These are phyloP conservation scores for Amorpha juglandis DNA, from an alignment of 2,888 invertebrate genomes.

Conservation along the genomic window DNA sequence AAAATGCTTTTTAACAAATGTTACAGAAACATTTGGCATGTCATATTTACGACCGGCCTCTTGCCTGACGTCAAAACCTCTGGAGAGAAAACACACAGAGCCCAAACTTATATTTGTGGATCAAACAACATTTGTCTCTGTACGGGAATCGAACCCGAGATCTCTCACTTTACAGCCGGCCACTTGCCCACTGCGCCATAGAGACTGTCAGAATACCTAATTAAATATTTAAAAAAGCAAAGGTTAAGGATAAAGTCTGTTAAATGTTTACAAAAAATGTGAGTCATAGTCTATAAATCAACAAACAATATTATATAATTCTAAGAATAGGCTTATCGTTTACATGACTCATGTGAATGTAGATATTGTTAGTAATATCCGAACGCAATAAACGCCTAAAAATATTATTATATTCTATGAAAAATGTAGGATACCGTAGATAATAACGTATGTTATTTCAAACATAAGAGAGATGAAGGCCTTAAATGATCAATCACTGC, in stretches of 20 bases:
- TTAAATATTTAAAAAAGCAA: no score
- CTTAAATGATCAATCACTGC: conserved; percentile 35
- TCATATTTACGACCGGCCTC: no score
- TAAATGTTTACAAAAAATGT: background rate
- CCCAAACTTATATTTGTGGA: no score
- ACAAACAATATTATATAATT: conserved; percentile 11
- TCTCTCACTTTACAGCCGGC: no score
- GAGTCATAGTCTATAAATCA: conserved; percentile 11
- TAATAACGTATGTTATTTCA: background rate
- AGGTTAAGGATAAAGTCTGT: background rate
- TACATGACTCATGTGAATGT: conserved; percentile 4
- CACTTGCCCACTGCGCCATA: no score
- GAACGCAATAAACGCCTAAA: background rate
- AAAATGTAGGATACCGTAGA: background rate
- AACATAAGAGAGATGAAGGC: conserved; percentile 31
- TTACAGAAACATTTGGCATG: no score
- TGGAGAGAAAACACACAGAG: no score
- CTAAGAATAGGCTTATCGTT: conserved; percentile 13
- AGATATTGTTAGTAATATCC: background rate
- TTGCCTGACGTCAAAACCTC: no score
- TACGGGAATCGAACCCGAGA: no score
- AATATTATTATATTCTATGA: background rate
- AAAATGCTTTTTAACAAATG: no score
- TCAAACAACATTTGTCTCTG: no score
- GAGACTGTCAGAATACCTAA: background rate